Base-by-base conservation (phyloP, 1,140 invertebrate species). In the Drosophila jambulina region DNA sequence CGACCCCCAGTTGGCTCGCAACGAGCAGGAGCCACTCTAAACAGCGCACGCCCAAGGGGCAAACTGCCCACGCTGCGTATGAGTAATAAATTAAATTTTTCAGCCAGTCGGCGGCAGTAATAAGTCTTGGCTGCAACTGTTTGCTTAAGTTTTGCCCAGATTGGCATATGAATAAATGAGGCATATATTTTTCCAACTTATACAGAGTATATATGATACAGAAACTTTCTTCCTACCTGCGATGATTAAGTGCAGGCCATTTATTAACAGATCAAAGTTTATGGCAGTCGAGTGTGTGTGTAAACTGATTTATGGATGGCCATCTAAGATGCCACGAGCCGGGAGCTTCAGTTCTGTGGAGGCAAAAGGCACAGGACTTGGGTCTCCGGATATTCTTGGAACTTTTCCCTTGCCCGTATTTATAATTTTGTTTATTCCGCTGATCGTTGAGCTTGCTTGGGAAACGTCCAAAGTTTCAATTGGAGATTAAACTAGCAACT, bases 251-350 rank as follows among this genome's bases (percentile, higher is more conserved):
- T 72, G 48, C 45, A 23, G 49, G 74, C 74, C 62, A 88, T 88
- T 88, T 84, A 90, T 88, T 81, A 84, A 54, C 58, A 90, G 85
- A 88, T 90, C 85, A 78, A 90, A 82, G 72, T 90, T 88, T 88
- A 83, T 78, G 69, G 63, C 76, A 69, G 74, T 53, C 56, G 51
- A 45, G 40, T 36, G 45, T 43, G 46, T 48, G 56, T 70, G 23
- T 43, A 36, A 59, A 40, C 54, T 76, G 63, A 88, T 88, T 84
- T 87, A 88, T 87, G 59, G 46, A 10, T 34, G 40, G 27, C 46
- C 62, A 69, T 60, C 63, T 49, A 48, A 63, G 43, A 13, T 78
- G 65, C 57, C 58, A 78, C 76, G 58, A 51, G 59, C 38, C 54
- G 34, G 34, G 65, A 27, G 21, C n/a, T 42, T 40, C 13, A 29